Percentiles rank a stretch among this genome's conserved stretches.
Evolutionary conservation across 1,140 invertebrate species (phyloP).

Genomic region (Platorchestia sp.): DNA sequence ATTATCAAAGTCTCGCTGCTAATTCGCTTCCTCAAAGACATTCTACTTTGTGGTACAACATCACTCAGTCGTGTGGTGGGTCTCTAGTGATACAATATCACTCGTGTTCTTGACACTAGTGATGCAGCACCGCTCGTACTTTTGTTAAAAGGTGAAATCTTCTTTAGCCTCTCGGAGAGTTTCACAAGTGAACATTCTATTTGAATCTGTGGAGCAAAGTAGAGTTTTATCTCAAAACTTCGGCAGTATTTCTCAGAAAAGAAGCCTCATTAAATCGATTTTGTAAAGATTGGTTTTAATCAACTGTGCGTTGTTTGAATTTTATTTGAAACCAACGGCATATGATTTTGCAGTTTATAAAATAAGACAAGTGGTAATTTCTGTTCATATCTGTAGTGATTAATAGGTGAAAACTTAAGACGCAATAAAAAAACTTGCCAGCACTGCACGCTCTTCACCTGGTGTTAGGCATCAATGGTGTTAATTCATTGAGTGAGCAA

Average conservation of each 20-base stretch:
- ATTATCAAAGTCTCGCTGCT: background rate
- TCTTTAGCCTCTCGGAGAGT: background rate
- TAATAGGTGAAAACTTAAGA: too few species aligned
- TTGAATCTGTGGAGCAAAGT: background rate
- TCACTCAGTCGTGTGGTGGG: background rate
- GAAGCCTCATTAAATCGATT: background rate
- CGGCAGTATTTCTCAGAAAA: background rate
- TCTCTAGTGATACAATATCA: background rate
- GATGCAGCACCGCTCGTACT: background rate
- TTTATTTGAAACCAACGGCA: background rate
- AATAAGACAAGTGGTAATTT: too few species aligned
- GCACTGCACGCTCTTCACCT: too few species aligned
- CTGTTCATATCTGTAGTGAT: too few species aligned
- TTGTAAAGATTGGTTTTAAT: background rate
- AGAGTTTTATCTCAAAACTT: background rate
- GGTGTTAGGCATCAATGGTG: too few species aligned
- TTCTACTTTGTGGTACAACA: background rate
- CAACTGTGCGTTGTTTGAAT: background rate
- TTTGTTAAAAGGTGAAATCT: background rate
- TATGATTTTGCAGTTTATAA: too few species aligned
- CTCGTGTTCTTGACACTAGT: background rate
- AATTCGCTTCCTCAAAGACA: background rate
- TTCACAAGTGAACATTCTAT: background rate
- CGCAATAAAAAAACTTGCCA: too few species aligned
- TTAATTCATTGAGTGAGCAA: too few species aligned